These are phyloP conservation scores for Probosciger aterrimus DNA, from an alignment of 2,113 vertebrate species.

Conservation along the genomic window DNA sequence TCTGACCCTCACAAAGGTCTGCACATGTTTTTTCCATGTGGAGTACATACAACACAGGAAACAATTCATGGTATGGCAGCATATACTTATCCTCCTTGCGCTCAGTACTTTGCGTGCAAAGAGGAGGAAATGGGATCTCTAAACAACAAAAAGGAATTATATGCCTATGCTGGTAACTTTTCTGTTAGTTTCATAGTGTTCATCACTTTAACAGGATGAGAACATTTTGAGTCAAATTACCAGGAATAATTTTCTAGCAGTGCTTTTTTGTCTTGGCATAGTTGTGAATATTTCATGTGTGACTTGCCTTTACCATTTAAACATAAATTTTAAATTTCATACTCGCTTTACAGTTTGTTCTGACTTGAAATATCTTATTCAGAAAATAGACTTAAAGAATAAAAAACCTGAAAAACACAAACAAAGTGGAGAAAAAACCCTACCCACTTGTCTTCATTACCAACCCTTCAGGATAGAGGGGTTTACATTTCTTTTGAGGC, in stretches of 20 bases:
- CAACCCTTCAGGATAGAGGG: neutral
- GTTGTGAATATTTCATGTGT: neutral
- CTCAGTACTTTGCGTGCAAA: neutral
- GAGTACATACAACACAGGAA: neutral
- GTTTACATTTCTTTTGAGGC: neutral
- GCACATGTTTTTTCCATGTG: neutral
- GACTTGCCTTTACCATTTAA: neutral
- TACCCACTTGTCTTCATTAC: neutral
- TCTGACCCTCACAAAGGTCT: neutral
- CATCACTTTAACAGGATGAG: neutral
- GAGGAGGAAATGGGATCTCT: neutral
- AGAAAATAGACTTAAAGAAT: neutral
- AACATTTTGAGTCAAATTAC: neutral
- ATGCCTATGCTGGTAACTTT: neutral
- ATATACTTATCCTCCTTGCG: neutral
- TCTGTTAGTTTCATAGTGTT: neutral
- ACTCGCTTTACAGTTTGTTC: neutral
- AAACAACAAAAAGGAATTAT: neutral
- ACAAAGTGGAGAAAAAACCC: neutral
- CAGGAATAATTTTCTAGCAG: neutral
- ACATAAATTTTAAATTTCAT: conserved; percentile 11
- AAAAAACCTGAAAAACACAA: neutral
- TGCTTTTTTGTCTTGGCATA: neutral
- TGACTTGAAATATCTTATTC: neutral
- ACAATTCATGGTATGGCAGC: neutral